phyloP scores from a whole-genome alignment of 2,888 invertebrate species.

The Drosophila mettleri region DNA sequence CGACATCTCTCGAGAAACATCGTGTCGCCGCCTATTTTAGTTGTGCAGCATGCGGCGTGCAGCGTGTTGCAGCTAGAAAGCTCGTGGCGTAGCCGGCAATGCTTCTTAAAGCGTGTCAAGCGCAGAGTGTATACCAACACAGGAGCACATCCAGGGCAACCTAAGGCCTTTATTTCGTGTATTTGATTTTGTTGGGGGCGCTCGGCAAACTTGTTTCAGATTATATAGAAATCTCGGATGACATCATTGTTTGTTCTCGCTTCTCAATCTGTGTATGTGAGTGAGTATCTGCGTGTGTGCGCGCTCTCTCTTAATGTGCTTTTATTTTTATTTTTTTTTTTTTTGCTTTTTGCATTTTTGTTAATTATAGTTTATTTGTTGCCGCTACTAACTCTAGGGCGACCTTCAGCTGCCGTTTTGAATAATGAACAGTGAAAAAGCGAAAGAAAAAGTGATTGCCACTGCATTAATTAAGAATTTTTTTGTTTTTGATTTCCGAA shows the following conservation, averaged over 20 bases:
- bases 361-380: conserved; percentile 76
- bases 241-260: conserved; percentile 73
- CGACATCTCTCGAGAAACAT: conserved; percentile 24
- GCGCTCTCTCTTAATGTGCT: conserved; percentile 32
- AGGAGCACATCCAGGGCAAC: conserved; percentile 42
- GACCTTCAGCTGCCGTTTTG: conserved; percentile 56
- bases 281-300: too few species aligned
- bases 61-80: conserved; percentile 38
- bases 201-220: conserved; percentile 68
- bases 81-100: conserved; percentile 42
- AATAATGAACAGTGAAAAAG: conserved; percentile 14
- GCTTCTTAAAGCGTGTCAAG: conserved; percentile 63
- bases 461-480: conserved; percentile 30
- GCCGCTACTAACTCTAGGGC: conserved; percentile 66
- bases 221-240: conserved; percentile 67
- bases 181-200: conserved; percentile 20
- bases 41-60: conserved; percentile 46
- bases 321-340: conserved; percentile 17
- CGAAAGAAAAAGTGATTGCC: conserved; percentile 43
- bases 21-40: conserved; percentile 30
- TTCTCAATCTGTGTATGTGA: conserved; percentile 29
- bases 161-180: conserved; percentile 1
- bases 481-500: background rate
- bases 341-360: conserved; percentile 38
- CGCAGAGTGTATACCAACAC: conserved; percentile 41